phyloP scores from a whole-genome alignment of 2,797 vertebrate genomes.

The Eulemur mongoz region DNA sequence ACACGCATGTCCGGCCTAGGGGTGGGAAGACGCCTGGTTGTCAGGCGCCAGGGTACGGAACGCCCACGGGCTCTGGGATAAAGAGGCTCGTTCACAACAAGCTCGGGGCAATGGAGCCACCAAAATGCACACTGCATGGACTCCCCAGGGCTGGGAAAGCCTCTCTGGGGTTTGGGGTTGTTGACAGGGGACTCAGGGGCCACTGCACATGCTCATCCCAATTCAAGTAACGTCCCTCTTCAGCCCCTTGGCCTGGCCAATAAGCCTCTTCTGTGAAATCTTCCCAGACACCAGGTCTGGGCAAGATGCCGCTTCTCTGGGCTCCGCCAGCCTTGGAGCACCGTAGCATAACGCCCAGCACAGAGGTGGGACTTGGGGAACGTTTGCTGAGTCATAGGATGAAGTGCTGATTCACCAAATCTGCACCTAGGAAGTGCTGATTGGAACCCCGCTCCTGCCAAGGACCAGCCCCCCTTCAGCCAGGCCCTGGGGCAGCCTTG shows the following conservation, averaged over 20 bases:
- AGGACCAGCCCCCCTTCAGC: background rate
- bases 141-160: background rate
- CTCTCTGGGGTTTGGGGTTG: background rate
- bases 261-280: background rate
- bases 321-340: too few species aligned
- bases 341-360: background rate
- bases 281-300: background rate
- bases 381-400: background rate
- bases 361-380: background rate
- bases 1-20: fast-evolving
- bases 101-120: background rate
- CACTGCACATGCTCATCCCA: fast-evolving
- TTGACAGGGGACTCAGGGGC: background rate
- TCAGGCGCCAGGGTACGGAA: background rate
- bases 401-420: background rate
- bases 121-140: background rate
- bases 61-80: background rate
- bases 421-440: background rate
- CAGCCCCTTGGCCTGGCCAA: background rate
- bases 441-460: background rate
- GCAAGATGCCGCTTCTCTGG: background rate
- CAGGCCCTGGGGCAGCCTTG: background rate
- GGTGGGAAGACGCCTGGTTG: background rate
- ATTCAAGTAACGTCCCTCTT: background rate
- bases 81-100: background rate